These are phyloP conservation scores for Pollimyrus isidori DNA, from an alignment of 2,113 vertebrate genomes.

Conservation along the genomic window DNA sequence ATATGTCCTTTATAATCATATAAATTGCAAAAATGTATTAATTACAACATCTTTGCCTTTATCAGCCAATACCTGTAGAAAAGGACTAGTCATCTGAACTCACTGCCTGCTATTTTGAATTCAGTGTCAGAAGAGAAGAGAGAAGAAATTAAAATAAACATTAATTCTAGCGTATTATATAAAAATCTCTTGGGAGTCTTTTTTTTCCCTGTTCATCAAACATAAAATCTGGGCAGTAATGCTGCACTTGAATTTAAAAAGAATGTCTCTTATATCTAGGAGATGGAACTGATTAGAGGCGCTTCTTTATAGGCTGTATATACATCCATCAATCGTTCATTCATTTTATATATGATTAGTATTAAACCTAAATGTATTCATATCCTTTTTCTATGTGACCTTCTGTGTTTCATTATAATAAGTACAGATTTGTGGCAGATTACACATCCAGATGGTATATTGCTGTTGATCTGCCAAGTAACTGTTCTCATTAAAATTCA, in stretches of 20 bases:
- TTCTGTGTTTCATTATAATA: not conserved
- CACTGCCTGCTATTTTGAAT: not conserved
- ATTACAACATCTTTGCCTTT: not conserved
- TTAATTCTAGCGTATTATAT: not conserved
- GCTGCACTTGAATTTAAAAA: not conserved
- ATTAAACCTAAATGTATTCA: not conserved
- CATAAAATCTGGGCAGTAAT: not conserved
- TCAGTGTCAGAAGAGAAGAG: not conserved
- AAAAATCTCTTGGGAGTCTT: not conserved
- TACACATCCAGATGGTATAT: not conserved
- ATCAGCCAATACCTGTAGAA: not conserved
- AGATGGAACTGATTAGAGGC: not conserved
- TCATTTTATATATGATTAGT: not conserved
- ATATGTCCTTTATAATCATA: not conserved
- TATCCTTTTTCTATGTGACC: not conserved
- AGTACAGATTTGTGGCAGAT: not conserved
- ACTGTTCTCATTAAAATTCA: not conserved
- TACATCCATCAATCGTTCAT: not conserved
- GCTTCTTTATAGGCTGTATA: not conserved
- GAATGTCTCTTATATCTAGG: not conserved
- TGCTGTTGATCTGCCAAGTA: not conserved
- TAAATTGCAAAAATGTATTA: not conserved
- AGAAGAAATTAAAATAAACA: not conserved
- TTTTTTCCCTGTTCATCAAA: not conserved
- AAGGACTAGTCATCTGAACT: not conserved